phyloP scores from a whole-genome alignment of 1,140 invertebrate genomes.

The Calliopsis andreniformis region DNA sequence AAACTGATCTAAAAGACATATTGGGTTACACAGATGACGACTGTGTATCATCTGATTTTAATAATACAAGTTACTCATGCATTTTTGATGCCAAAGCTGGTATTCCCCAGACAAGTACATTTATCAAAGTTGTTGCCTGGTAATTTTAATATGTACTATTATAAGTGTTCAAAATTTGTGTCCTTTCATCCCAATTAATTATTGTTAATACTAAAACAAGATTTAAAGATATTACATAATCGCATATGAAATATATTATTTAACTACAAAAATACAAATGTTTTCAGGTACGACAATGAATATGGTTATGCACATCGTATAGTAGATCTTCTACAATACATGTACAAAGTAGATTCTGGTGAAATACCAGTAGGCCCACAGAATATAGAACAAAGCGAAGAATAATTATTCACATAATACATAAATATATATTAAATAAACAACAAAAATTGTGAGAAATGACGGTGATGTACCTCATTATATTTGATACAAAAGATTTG shows the following conservation, averaged over 20 bases:
- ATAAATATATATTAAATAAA: neutral
- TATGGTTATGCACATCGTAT: constrained; percentile 87
- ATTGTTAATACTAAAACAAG: no score
- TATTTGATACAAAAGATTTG: neutral
- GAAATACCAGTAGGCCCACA: constrained; percentile 24
- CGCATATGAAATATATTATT: no score
- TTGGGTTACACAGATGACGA: constrained; percentile 88
- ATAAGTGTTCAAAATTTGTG: neutral
- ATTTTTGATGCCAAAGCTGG: constrained; percentile 88
- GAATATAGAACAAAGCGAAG: constrained; percentile 24
- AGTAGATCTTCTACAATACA: constrained; percentile 84
- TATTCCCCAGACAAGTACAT: constrained; percentile 83
- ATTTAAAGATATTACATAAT: no score
- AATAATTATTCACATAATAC: neutral
- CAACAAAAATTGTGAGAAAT: no score
- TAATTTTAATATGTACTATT: constrained; percentile 79
- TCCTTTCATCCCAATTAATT: no score
- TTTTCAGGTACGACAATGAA: constrained; percentile 86
- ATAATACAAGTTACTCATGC: constrained; percentile 83
- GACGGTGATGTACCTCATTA: no score
- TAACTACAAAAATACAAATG: neutral
- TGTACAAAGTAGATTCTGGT: constrained; percentile 70
- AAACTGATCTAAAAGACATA: constrained; percentile 83
- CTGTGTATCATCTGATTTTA: constrained; percentile 87
- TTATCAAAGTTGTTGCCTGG: constrained; percentile 85